Conservation (phyloP, 1,140 invertebrate genomes). For the Macrobrachium nipponense region DNA sequence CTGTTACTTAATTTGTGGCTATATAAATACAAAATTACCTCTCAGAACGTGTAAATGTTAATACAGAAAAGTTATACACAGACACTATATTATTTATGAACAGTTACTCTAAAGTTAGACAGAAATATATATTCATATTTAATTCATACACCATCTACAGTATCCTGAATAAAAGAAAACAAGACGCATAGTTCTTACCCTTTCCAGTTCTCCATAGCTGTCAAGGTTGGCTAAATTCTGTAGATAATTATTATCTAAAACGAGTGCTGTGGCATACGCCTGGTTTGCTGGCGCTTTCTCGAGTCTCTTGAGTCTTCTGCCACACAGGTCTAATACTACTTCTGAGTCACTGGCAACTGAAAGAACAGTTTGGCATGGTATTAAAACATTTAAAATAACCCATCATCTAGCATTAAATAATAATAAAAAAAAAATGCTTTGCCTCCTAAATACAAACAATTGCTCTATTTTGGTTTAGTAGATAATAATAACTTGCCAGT, state of each 20-base stretch:
- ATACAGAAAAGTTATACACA: too few species aligned
- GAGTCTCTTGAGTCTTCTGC: constrained; percentile 69
- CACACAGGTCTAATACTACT: constrained; percentile 69
- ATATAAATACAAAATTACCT: too few species aligned
- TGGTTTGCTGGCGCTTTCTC: constrained; percentile 67
- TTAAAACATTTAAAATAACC: too few species aligned
- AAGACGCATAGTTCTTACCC: constrained; percentile 72
- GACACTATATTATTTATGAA: too few species aligned
- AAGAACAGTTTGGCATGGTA: not conserved
- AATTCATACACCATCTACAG: not conserved
- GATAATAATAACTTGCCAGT: too few species aligned
- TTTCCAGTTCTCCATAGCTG: constrained; percentile 81
- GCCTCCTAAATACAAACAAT: too few species aligned
- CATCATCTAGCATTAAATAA: too few species aligned
- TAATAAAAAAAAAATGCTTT: too few species aligned
- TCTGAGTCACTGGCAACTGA: constrained; percentile 64
- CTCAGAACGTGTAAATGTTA: too few species aligned
- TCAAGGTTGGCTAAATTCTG: constrained; percentile 89
- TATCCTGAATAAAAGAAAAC: not conserved
- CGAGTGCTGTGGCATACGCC: constrained; percentile 77
- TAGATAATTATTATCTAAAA: constrained; percentile 88
- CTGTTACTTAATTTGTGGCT: too few species aligned
- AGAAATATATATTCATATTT: not conserved
- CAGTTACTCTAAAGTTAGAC: too few species aligned
- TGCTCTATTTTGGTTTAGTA: too few species aligned